These are phyloP conservation scores for Acanthoscelides obtectus DNA, from an alignment of 2,888 invertebrate genomes.

Conservation along the genomic window DNA sequence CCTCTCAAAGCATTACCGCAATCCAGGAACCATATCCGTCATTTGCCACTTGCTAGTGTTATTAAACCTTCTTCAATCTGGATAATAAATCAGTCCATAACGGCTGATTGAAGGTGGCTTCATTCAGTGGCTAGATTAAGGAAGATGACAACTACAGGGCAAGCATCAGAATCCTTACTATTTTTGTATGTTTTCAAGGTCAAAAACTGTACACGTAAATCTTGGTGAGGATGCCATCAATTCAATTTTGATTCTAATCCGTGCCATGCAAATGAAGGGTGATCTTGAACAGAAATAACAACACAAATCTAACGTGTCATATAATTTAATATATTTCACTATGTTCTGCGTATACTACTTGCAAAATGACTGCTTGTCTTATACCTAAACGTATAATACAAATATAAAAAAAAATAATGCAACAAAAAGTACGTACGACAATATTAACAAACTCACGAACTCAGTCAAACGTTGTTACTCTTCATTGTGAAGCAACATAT, in stretches of 20 bases:
- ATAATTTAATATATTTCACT: background rate
- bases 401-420: background rate
- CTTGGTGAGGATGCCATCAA: too few species aligned
- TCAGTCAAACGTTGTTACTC: background rate
- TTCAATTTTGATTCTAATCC: background rate
- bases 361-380: background rate
- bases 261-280: background rate
- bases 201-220: too few species aligned
- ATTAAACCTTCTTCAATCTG: too few species aligned
- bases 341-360: background rate
- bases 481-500: background rate
- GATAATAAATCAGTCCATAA: too few species aligned
- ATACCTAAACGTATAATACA: background rate
- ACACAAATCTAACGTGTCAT: background rate
- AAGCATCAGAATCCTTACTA: too few species aligned
- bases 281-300: background rate
- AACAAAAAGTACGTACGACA: slow-evolving; percentile 1
- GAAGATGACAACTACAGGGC: too few species aligned
- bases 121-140: too few species aligned
- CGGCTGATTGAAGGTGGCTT: too few species aligned
- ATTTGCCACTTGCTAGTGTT: too few species aligned
- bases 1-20: too few species aligned
- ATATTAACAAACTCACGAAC: slow-evolving; percentile 1
- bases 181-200: too few species aligned
- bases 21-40: too few species aligned